Percentiles rank a stretch among this genome's conserved stretches.
These are phyloP conservation scores for Podabrus alpinus DNA, from an alignment of 2,888 invertebrate genomes.

Conservation along the genomic window DNA sequence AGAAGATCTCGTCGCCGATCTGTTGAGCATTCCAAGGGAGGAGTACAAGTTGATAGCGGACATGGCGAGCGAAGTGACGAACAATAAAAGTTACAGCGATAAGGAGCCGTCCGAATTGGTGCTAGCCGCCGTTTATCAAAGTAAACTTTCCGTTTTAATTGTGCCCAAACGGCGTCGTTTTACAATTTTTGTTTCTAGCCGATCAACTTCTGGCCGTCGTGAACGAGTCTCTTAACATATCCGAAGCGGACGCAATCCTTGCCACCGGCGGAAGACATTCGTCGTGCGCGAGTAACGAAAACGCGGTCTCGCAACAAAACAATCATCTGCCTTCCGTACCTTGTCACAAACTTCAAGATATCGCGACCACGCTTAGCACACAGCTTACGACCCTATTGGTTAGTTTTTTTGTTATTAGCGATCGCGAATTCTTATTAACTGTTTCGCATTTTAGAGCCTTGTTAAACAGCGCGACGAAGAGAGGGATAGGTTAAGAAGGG, in stretches of 20 bases:
- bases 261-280: slow-evolving; percentile 55
- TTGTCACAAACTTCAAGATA: slow-evolving; percentile 64
- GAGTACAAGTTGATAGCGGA: slow-evolving; percentile 71
- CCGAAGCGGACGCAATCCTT: slow-evolving; percentile 61
- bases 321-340: slow-evolving; percentile 63
- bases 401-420: slow-evolving; percentile 58
- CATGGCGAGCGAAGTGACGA: slow-evolving; percentile 64
- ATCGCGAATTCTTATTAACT: neutral
- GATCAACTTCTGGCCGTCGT: slow-evolving; percentile 61
- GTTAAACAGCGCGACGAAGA: slow-evolving; percentile 78
- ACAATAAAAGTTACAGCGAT: slow-evolving; percentile 52
- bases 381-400: slow-evolving; percentile 74
- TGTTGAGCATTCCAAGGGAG: slow-evolving; percentile 74
- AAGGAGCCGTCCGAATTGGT: slow-evolving; percentile 71
- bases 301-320: slow-evolving; percentile 54
- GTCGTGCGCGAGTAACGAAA: slow-evolving; percentile 52
- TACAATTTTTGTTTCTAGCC: slow-evolving; percentile 49
- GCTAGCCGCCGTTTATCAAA: slow-evolving; percentile 72
- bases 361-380: slow-evolving; percentile 66
- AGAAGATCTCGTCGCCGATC: slow-evolving; percentile 74
- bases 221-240: slow-evolving; percentile 62
- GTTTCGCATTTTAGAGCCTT: slow-evolving; percentile 61
- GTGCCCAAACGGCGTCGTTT: neutral
- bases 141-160: slow-evolving; percentile 48
- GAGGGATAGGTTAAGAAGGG: slow-evolving; percentile 71